A percentile compares a stretch with the other conserved stretches of the same genome.
These are phyloP conservation scores for Drosophila ananassae DNA, from an alignment of 1,140 invertebrate genomes.

Conservation along the genomic window DNA sequence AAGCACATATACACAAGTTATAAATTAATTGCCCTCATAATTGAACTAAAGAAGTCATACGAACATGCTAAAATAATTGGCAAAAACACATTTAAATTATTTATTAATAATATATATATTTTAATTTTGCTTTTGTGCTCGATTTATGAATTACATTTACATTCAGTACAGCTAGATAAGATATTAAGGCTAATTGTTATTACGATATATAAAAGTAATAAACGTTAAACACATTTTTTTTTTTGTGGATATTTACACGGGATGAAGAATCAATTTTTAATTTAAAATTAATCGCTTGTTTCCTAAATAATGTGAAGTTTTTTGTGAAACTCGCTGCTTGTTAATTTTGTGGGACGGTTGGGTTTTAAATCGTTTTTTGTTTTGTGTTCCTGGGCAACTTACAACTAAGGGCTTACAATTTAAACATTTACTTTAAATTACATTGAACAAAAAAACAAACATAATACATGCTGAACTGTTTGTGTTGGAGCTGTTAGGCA, in stretches of 20 bases:
- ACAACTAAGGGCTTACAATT: constrained; percentile 46
- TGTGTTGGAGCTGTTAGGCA: background rate
- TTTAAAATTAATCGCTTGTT: constrained; percentile 38
- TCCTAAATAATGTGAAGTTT: constrained; percentile 43
- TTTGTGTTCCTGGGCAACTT: constrained; percentile 50
- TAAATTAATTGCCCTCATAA: constrained; percentile 69
- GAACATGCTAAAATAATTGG: constrained; percentile 45
- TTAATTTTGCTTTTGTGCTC: constrained; percentile 57
- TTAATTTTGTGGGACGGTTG: constrained; percentile 57
- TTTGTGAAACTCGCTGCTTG: constrained; percentile 27
- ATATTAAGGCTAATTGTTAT: constrained; percentile 70
- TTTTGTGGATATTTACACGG: constrained; percentile 60
- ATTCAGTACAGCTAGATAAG: constrained; percentile 55
- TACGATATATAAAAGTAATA: constrained; percentile 71
- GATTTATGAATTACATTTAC: constrained; percentile 48
- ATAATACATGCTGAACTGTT: constrained; percentile 57
- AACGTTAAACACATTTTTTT: constrained; percentile 56
- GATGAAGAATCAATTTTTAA: constrained; percentile 46
- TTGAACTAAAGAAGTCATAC: constrained; percentile 69
- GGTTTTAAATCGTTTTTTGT: constrained; percentile 48
- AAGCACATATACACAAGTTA: constrained; percentile 61
- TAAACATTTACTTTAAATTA: constrained; percentile 58
- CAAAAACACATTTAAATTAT: constrained; percentile 47
- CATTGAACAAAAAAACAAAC: constrained; percentile 72
- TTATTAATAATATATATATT: constrained; percentile 15